A percentile compares a stretch with the other conserved stretches of the same genome.
Evolutionary conservation across 2,888 invertebrate genomes (phyloP).

Genomic region (Autographa pulchrina): DNA sequence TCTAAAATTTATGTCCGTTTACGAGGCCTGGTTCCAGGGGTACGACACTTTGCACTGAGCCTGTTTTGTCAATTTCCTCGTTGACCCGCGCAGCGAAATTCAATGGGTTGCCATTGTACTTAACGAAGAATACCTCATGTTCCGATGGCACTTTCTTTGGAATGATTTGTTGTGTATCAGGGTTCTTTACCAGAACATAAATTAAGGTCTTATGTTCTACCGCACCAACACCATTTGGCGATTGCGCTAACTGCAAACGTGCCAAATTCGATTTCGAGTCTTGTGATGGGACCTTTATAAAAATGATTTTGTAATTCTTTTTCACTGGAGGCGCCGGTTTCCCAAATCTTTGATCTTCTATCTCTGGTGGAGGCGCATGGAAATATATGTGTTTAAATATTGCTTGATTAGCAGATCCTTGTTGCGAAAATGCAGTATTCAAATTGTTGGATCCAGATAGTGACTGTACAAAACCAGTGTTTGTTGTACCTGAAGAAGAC

Average conservation of each 20-base stretch:
- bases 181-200: conserved; percentile 93
- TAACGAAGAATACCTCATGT: conserved; percentile 94
- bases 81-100: conserved; percentile 54
- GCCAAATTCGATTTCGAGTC: conserved; percentile 76
- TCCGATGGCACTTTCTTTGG: conserved; percentile 73
- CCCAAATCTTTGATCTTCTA: conserved; percentile 88
- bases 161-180: conserved; percentile 85
- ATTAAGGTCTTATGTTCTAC: conserved; percentile 92
- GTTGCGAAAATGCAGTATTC: conserved; percentile 16
- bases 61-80: conserved; percentile 45
- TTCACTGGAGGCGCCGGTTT: conserved; percentile 85
- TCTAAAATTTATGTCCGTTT: conserved; percentile 47
- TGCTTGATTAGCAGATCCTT: conserved; percentile 69
- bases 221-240: conserved; percentile 88
- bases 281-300: conserved; percentile 93
- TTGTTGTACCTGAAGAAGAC: background rate
- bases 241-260: conserved; percentile 87
- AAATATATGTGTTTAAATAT: conserved; percentile 93
- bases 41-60: conserved; percentile 43
- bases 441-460: conserved; percentile 17
- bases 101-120: conserved; percentile 76
- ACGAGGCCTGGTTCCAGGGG: conserved; percentile 59
- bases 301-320: conserved; percentile 93
- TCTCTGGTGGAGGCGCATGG: conserved; percentile 93
- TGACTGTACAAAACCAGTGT: conserved; percentile 12